phyloP scores from a whole-genome alignment of 2,888 invertebrate genomes.

The Aromia moschata region DNA sequence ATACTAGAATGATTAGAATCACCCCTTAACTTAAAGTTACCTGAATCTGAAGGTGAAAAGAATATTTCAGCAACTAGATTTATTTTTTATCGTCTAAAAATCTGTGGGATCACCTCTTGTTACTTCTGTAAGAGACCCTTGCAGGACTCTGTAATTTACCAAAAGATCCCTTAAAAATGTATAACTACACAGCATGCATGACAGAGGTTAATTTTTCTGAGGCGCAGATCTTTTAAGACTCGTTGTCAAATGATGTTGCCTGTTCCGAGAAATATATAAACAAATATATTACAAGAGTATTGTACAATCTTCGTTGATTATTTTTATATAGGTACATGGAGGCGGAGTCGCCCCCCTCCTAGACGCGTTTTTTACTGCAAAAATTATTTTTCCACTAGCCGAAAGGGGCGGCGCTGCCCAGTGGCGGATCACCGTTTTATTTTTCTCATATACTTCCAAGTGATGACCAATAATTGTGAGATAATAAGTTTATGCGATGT shows the following conservation, averaged over 20 bases:
- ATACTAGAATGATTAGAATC: no score
- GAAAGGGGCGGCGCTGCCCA: conserved; percentile 14
- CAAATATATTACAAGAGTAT: conserved; percentile 33
- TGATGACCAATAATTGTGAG: conserved; percentile 31
- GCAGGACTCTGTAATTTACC: no score
- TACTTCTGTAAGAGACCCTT: no score
- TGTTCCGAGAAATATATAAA: conserved; percentile 35
- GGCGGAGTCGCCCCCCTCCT: conserved; percentile 15
- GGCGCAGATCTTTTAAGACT: conserved; percentile 27
- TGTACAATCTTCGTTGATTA: conserved; percentile 27
- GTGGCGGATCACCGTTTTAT: conserved; percentile 4
- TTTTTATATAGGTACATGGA: conserved; percentile 17
- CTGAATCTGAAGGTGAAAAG: no score
- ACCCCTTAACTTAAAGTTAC: no score
- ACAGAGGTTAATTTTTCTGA: conserved; percentile 26
- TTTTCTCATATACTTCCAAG: conserved; percentile 20
- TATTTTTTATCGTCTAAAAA: no score
- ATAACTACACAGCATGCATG: conserved; percentile 18
- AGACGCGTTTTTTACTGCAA: conserved; percentile 23
- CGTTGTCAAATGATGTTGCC: conserved; percentile 38
- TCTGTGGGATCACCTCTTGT: no score
- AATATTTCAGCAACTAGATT: no score
- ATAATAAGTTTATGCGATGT: conserved; percentile 33
- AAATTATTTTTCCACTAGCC: conserved; percentile 24
- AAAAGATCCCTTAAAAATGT: conserved; percentile 14